Evolutionary conservation across 1,140 invertebrate species (phyloP).

Genomic region (Holcopasites calliopsidis): DNA sequence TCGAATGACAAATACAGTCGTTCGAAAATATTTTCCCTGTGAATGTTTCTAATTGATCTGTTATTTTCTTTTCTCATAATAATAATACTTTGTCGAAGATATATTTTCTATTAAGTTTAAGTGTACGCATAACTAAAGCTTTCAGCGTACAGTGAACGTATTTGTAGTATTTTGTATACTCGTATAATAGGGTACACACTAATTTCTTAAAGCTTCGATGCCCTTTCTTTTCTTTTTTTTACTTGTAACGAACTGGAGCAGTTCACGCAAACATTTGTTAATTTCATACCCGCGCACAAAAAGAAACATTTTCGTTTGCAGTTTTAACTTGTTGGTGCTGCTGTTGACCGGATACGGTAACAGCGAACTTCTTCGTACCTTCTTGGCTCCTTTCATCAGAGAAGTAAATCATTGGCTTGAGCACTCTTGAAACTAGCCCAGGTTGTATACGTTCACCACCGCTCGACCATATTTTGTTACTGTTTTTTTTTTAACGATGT

Average conservation of each 20-base stretch:
- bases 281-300: slow-evolving; percentile 72
- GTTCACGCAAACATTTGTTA: slow-evolving; percentile 17
- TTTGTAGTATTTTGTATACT: too few species aligned
- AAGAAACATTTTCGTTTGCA: slow-evolving; percentile 76
- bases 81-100: too few species aligned
- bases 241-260: slow-evolving; percentile 9
- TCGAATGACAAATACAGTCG: neutral
- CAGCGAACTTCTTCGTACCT: slow-evolving; percentile 13
- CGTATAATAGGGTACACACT: too few species aligned
- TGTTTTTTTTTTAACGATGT: neutral
- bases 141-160: too few species aligned
- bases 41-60: too few species aligned
- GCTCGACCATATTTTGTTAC: neutral
- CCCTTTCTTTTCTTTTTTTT: too few species aligned
- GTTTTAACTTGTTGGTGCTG: slow-evolving; percentile 79
- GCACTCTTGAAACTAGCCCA: slow-evolving; percentile 69
- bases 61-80: too few species aligned
- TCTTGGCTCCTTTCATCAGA: slow-evolving; percentile 27
- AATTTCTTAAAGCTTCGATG: too few species aligned
- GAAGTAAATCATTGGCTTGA: slow-evolving; percentile 20
- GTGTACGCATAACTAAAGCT: too few species aligned
- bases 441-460: neutral
- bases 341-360: slow-evolving; percentile 71
- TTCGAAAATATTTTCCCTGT: too few species aligned
- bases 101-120: too few species aligned